phyloP scores from a whole-genome alignment of 2,797 vertebrate genomes.

The Anas flavirostris region DNA sequence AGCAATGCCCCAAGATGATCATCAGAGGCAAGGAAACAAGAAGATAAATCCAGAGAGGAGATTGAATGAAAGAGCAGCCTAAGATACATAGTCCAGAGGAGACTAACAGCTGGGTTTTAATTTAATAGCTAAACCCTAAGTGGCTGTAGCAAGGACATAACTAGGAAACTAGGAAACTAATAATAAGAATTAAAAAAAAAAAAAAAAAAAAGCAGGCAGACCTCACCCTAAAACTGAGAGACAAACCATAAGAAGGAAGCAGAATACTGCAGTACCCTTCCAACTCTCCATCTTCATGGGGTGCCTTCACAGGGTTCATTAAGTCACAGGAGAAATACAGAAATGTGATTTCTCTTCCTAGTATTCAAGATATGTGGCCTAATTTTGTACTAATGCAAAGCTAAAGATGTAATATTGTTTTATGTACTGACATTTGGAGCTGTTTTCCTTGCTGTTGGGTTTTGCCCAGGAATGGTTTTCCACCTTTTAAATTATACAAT shows the following conservation, averaged over 20 bases:
- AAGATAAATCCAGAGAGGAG: neutral
- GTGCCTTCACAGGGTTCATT: accelerated
- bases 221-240: neutral
- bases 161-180: neutral
- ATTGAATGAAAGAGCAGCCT: neutral
- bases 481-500: neutral
- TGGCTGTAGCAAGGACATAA: neutral
- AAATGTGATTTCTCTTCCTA: neutral
- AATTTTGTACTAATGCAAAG: neutral
- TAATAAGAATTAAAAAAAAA: neutral
- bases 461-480: neutral
- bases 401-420: neutral
- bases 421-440: neutral
- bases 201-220: neutral
- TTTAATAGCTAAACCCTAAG: neutral
- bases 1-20: neutral
- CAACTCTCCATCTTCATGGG: neutral
- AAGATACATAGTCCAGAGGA: neutral
- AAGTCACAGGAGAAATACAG: neutral
- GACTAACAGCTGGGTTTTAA: neutral
- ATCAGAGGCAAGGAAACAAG: neutral
- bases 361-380: neutral
- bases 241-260: neutral
- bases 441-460: neutral
- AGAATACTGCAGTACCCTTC: neutral